Base-by-base conservation (phyloP, 1,140 invertebrate genomes). In the Whitmania pigra region DNA sequence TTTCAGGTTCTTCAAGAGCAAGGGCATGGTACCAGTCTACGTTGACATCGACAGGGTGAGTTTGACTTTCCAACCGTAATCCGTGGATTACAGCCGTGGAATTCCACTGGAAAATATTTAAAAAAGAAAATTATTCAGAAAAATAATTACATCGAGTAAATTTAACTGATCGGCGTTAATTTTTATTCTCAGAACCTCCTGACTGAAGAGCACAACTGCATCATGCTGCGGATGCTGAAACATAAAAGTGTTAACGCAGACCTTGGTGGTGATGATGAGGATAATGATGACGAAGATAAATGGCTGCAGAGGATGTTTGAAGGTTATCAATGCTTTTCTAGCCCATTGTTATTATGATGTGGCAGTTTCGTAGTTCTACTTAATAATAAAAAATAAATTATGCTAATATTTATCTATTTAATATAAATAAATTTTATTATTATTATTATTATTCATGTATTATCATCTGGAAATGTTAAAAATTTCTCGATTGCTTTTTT, bases 131-230 rank as follows among this genome's bases (percentile, higher is more conserved):
- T n/a, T n/a, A n/a, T n/a, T n/a, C n/a, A n/a, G n/a, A n/a, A n/a
- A n/a, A n/a, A n/a, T n/a, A n/a, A n/a, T n/a, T n/a, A n/a, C n/a
- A n/a, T n/a, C n/a, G n/a, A n/a, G n/a, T n/a, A n/a, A 49, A 17
- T 49, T 0, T 17, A 15, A 49, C 15, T 49, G 2, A 49, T 15
- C 43, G 9, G 15, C 43, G 9, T 49, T 49, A 0, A 49, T 5
- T 49, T 49, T 11, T 49, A 17, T 15, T 49, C 15, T 67, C 73
- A 82, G 7, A 99, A 97, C 83, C 93, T 97, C 75, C 83, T 98
- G 71, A 99, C 96, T 20, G 95, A 93, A 17, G 96, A 99, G 83
- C 90, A 98, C 83, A 94, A 92, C 0, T 97, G 93, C 80, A 96
- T 99, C 75, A 96, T 99, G 94, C 81, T 99, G 31, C 88, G 89